Conservation (phyloP, 2,888 invertebrate species). For the Alloplasta piceator region DNA sequence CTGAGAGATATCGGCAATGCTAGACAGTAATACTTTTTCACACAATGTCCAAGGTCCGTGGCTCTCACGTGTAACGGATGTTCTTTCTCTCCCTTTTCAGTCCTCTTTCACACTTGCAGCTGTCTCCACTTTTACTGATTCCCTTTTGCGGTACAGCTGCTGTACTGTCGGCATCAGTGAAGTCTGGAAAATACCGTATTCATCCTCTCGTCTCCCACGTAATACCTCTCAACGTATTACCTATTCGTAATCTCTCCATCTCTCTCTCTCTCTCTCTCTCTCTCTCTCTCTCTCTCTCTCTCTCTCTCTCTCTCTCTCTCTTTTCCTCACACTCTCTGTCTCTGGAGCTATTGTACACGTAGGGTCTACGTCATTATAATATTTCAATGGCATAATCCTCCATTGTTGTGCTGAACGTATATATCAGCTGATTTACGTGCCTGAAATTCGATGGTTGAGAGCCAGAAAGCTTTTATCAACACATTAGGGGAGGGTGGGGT, state of each 20-base stretch:
- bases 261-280: not conserved
- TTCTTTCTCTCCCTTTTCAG: not conserved
- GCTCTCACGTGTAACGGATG: slow-evolving; percentile 33
- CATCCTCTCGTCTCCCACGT: slow-evolving; percentile 32
- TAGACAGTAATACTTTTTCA: slow-evolving; percentile 75
- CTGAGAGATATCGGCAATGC: slow-evolving; percentile 72
- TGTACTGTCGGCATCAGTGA: slow-evolving; percentile 1
- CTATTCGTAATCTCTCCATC: not conserved
- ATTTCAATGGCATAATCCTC: slow-evolving; percentile 76
- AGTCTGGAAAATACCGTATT: slow-evolving; percentile 42
- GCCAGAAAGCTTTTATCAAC: not conserved
- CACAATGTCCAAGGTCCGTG: slow-evolving; percentile 19
- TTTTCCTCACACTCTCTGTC: not conserved
- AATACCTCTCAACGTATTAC: slow-evolving; percentile 28
- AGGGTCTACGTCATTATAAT: slow-evolving; percentile 73
- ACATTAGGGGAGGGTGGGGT: too few relatives aligned
- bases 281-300: not conserved
- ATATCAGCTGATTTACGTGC: slow-evolving; percentile 16
- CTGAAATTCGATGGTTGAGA: not conserved
- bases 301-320: not conserved
- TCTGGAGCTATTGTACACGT: slow-evolving; percentile 69
- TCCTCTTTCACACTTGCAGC: not conserved
- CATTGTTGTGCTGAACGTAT: slow-evolving; percentile 67
- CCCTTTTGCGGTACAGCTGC: not conserved
- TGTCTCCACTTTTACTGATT: slow-evolving; percentile 1